These are phyloP conservation scores for Stigmatopora argus DNA, from an alignment of 2,113 vertebrate genomes.

Conservation along the genomic window DNA sequence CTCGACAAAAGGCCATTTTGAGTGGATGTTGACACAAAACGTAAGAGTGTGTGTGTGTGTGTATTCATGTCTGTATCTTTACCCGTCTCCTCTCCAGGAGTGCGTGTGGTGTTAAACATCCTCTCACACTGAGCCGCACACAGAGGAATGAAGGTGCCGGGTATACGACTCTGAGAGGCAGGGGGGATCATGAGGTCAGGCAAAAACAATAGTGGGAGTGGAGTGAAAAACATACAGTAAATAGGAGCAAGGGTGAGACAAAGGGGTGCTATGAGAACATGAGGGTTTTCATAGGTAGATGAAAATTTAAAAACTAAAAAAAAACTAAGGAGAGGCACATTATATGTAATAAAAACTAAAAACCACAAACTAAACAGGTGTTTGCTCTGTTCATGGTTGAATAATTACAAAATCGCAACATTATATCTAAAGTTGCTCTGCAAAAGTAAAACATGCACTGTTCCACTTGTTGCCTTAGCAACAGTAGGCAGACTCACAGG, in stretches of 20 bases:
- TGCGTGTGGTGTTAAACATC: constrained; percentile 78
- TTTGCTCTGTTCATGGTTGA: too few relatives aligned
- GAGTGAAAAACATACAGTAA: constrained; percentile 12
- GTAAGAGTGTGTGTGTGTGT: constrained; percentile 10
- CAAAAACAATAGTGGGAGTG: constrained; percentile 2
- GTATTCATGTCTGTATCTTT: constrained; percentile 51
- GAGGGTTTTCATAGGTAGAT: constrained; percentile 27
- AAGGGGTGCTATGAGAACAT: constrained; percentile 36
- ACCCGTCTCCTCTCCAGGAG: constrained; percentile 77
- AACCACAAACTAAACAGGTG: constrained; percentile 3
- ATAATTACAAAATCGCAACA: too few relatives aligned
- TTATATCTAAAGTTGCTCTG: too few relatives aligned
- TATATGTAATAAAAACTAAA: constrained; percentile 10
- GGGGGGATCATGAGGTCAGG: constrained; percentile 16
- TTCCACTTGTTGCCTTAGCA: constrained; percentile 16
- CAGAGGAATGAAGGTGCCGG: constrained; percentile 75
- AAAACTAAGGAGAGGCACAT: constrained; percentile 3
- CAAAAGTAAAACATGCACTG: not conserved
- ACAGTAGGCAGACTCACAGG: constrained; percentile 71
- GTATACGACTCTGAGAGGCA: constrained; percentile 70
- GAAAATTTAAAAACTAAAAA: constrained; percentile 4
- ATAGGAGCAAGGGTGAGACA: constrained; percentile 18
- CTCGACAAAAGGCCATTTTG: not conserved
- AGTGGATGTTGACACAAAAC: constrained; percentile 4
- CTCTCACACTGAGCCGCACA: constrained; percentile 81